Evolutionary conservation across 2,888 invertebrate genomes (phyloP), one percentile per base, ranked within the genome.

Genomic region (Hydriomena furcata): DNA sequence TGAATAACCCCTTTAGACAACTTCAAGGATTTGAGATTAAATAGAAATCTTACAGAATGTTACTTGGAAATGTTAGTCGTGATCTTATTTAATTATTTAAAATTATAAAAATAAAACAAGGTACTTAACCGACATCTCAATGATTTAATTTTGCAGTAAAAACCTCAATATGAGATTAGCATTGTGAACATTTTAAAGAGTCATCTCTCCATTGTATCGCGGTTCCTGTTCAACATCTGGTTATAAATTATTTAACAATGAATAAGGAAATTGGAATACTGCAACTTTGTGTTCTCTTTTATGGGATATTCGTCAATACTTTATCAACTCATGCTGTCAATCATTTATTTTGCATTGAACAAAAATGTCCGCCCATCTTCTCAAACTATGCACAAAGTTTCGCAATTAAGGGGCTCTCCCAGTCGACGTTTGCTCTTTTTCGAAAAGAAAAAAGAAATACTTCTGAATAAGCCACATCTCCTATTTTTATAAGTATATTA

Each of bases 281-380:
- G 64, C 66, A 70, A 68, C 67, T 71, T 74, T 79, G 74, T 73
- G 68, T 66, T 71, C 58, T 69, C 66, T 65, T 44, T 47, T 57
- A 36, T 59, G 60, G n/a, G n/a, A n/a, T n/a, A n/a, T n/a, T n/a
- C n/a, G n/a, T n/a, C n/a, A n/a, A n/a, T n/a, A n/a, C n/a, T n/a
- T n/a, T n/a, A 52, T 60, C 52, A 28, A 61, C 52, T 59, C 52
- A 41, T 56, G 66, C 75, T 82, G 85, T 84, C 86, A 87, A 82
- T 86, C 84, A 85, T 64, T 68, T 65, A 53, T 74, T 77, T 70
- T 71, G 64, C 66, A 72, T 73, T 76, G 64, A 71, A n/a, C 44
- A 56, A 65, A 73, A 73, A 67, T 75, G 77, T 79, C 85, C 86
- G 79, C 85, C 86, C 75, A 67, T 74, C 73, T 65, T 65, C 63